Percentiles rank a stretch among this genome's conserved stretches.
Conservation (phyloP, 2,888 invertebrate genomes). For the Pomacea canaliculata region DNA sequence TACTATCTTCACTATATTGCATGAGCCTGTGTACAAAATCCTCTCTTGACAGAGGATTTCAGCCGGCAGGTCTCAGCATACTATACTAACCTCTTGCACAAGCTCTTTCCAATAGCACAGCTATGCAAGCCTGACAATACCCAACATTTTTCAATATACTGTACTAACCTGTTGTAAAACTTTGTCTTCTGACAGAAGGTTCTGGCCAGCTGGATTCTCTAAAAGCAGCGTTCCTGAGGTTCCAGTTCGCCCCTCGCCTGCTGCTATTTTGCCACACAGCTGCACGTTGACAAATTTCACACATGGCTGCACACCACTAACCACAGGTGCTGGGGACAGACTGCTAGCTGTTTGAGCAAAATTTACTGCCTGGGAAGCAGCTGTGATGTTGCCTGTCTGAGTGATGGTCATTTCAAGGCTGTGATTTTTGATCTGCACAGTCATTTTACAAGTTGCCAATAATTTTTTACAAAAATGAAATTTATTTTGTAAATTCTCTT, state of each 20-base stretch:
- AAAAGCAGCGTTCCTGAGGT: slow-evolving; percentile 79
- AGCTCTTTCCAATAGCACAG: too few species aligned
- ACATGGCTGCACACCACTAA: slow-evolving; percentile 42
- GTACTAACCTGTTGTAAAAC: slow-evolving; percentile 20
- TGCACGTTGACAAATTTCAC: slow-evolving; percentile 80
- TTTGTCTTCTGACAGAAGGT: slow-evolving; percentile 32
- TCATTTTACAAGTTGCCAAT: slow-evolving; percentile 4
- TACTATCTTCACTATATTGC: too few species aligned
- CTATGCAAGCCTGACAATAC: too few species aligned
- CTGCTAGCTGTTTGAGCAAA: not conserved
- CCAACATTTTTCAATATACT: too few species aligned
- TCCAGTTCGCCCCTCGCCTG: slow-evolving; percentile 73
- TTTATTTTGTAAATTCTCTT: too few species aligned
- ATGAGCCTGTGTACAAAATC: too few species aligned
- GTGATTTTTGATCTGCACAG: slow-evolving; percentile 80
- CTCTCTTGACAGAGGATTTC: too few species aligned
- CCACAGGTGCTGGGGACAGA: slow-evolving; percentile 51
- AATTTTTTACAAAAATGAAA: too few species aligned
- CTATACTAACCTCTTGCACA: too few species aligned
- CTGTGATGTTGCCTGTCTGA: not conserved
- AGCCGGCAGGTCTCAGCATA: too few species aligned
- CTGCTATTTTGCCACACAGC: slow-evolving; percentile 75
- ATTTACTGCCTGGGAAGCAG: not conserved
- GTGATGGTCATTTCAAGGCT: slow-evolving; percentile 79
- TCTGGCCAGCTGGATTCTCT: slow-evolving; percentile 74